Evolutionary conservation across 2,888 invertebrate species (phyloP), one percentile per base, ranked within the genome.

Genomic region (Papilio gigon): DNA sequence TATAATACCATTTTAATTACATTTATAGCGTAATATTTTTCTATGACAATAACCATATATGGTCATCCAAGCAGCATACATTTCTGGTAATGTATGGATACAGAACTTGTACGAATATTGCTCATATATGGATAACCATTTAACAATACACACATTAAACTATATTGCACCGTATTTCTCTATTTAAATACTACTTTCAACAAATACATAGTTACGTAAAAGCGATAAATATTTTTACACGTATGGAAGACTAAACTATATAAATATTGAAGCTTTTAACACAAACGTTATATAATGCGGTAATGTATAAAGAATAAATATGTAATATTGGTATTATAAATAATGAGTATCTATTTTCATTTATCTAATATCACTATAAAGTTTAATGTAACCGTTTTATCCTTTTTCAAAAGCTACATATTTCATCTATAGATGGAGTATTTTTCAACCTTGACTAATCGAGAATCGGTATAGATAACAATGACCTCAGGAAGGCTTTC

Each of bases 161-260:
- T 70, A 72, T 73, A 74, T 74, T 74, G 74, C 74, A 74, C 73
- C 68, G 12, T 37, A 37, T 4, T 64, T 65, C 62, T 63, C 30
- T 30, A 30, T 30, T 56, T 17, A 56, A 27, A 4, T 14, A n/a
- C n/a, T 27, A 27, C 6, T 30, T 6, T 17, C 30, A 25, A 56
- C 27, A 30, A 56, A 30, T 30, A 56, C 4, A 17, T 17, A 27
- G 9, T 53, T 50, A 50, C 14, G 25, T 50, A 27, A 27, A 53
- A 53, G 25, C 25, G 53, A 14, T 53, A 53, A 27, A n/a, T 17
- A 11, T 27, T 53, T 53, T 3, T 8, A 17, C 17, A 17, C 17
- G 14, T 56, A 9, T 56, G 53, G 53, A 56, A 56, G 53, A 56
- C 53, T 30, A 30, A 30, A 30, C n/a, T 2, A 30, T 17, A 9